Evolutionary conservation across 2,797 vertebrate species (phyloP), one percentile per base, ranked within the genome.

Genomic region (Loris lydekkerianus): DNA sequence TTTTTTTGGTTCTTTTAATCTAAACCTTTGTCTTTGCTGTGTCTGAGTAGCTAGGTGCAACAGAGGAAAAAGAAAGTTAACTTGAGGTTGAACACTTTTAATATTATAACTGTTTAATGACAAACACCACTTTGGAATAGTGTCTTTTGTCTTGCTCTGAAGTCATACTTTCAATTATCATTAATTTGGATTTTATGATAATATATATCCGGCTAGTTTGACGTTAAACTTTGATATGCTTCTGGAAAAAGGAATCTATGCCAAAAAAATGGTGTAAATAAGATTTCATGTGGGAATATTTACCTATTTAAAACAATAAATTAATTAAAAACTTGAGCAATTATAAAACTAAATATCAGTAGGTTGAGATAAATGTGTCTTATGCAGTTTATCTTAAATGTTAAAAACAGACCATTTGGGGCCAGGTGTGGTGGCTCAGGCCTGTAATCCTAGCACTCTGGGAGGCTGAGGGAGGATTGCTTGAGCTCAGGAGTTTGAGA

Each of bases 261-360:
- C 94, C 93, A 95, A 96, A 95, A 89, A 89, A 92, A 37, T 72
- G 58, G 46, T 72, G 31, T 81, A 93, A 97, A 73, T 94, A 91
- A 83, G 86, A 94, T 93, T 97, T 96, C 34, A 84, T 60, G 49
- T 90, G 46, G 72, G 29, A 96, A 95, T 14, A 92, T 94, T 97
- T 96, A 84, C 72, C 72, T 93, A 46, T 63, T 77, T 86, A 91
- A 93, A 75, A 76, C 58, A 91, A 75, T 31, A 86, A 43, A 53
- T 56, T 92, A 95, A 77, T 95, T 83, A 93, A 92, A 90, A 95
- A 86, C 2, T 5, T 81, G 17, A 93, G 7, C 11, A 90, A 27
- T 76, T 94, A 69, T 65, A 89, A 97, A 96, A 94, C 53, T 56
- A 81, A 81, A 31, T 29, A 69, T 78, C 20, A 92, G 10, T 84